phyloP scores from a whole-genome alignment of 2,113 vertebrate genomes.

The Mus musculus region GRCm39 chr15:5176001-5176500 shows the following conservation, averaged over 20 bases:
- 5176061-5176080: background rate
- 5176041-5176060: background rate
- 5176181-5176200: background rate
- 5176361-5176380: too few relatives aligned
- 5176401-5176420: too few relatives aligned
- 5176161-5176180: background rate
- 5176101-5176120: constrained; percentile 14
- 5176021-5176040: background rate
- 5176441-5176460: background rate
- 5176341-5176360: background rate
- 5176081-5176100: background rate
- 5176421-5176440: background rate
- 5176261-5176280: background rate
- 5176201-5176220: background rate
- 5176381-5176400: too few relatives aligned
- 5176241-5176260: background rate
- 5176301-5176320: background rate
- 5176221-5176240: background rate
- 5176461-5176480: background rate
- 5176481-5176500: background rate
- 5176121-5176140: background rate
- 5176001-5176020: background rate
- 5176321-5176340: constrained; percentile 12
- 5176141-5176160: background rate
- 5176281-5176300: background rate